These are phyloP conservation scores for Ceuthmochares aereus DNA, from an alignment of 2,113 vertebrate species.

Conservation along the genomic window DNA sequence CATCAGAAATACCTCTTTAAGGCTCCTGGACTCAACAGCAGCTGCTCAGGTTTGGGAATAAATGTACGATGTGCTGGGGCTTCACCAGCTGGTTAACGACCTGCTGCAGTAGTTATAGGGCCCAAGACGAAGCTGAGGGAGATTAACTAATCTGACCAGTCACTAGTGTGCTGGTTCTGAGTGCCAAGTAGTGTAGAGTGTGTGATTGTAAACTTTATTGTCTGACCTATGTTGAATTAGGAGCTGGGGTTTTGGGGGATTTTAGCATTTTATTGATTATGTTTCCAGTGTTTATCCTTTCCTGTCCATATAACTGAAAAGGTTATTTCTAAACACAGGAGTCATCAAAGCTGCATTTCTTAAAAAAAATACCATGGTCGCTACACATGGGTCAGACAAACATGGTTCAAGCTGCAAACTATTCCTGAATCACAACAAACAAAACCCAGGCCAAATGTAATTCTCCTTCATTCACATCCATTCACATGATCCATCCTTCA, in stretches of 20 bases:
- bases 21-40: slow-evolving; percentile 67
- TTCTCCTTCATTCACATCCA: neutral
- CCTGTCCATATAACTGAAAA: slow-evolving; percentile 40
- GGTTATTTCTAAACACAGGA: slow-evolving; percentile 28
- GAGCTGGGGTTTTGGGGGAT: neutral
- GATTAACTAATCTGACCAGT: slow-evolving; percentile 52
- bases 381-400: neutral
- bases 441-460: neutral
- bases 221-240: slow-evolving; percentile 33
- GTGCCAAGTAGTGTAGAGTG: neutral
- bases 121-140: slow-evolving; percentile 70
- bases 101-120: slow-evolving; percentile 56
- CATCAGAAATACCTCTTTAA: slow-evolving; percentile 76
- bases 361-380: neutral
- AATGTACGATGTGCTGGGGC: slow-evolving; percentile 69
- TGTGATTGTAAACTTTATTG: slow-evolving; percentile 37
- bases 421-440: neutral
- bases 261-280: slow-evolving; percentile 61
- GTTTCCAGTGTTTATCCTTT: slow-evolving; percentile 50
- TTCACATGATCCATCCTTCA: neutral
- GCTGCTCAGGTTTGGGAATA: slow-evolving; percentile 75
- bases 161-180: neutral
- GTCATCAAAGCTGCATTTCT: slow-evolving; percentile 17
- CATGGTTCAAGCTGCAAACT: neutral
- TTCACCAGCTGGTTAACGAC: slow-evolving; percentile 74